Evolutionary conservation across 2,888 invertebrate species (phyloP).

Genomic region (Tortricodes alternella): DNA sequence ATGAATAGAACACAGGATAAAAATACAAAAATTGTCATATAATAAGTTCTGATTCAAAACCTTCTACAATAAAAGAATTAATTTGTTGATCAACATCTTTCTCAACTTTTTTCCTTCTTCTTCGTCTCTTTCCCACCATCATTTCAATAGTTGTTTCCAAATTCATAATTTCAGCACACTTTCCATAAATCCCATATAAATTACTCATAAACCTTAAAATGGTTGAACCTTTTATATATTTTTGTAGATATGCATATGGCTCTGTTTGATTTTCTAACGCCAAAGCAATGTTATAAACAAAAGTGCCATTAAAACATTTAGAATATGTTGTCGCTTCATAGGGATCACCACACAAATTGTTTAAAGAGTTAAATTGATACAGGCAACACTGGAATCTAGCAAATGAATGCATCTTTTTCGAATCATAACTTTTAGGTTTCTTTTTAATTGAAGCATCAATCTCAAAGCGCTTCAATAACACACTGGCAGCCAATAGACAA

Average conservation of each 20-base stretch:
- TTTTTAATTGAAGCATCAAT: conserved; percentile 78
- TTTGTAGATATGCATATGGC: conserved; percentile 77
- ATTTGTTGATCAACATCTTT: conserved; percentile 43
- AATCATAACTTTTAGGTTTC: conserved; percentile 81
- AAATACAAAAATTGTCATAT: conserved; percentile 38
- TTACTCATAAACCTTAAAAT: conserved; percentile 66
- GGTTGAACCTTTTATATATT: conserved; percentile 69
- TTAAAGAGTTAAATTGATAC: conserved; percentile 83
- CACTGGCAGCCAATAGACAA: conserved; percentile 82
- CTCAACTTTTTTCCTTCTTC: conserved; percentile 48
- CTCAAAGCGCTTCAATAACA: conserved; percentile 83
- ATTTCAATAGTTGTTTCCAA: conserved; percentile 50
- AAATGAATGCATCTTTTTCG: conserved; percentile 83
- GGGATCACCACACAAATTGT: conserved; percentile 84
- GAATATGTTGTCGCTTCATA: conserved; percentile 81
- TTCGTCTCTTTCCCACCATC: conserved; percentile 46
- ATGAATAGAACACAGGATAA: background rate
- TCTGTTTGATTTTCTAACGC: conserved; percentile 83
- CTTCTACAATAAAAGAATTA: conserved; percentile 63
- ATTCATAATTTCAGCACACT: conserved; percentile 50
- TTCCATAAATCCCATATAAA: conserved; percentile 50
- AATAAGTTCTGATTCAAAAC: conserved; percentile 71
- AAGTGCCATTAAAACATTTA: conserved; percentile 88
- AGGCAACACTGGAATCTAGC: conserved; percentile 86
- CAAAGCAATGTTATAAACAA: conserved; percentile 87